Base-by-base conservation (phyloP, 2,888 invertebrate species). In the Pollenia griseotomentosa region DNA sequence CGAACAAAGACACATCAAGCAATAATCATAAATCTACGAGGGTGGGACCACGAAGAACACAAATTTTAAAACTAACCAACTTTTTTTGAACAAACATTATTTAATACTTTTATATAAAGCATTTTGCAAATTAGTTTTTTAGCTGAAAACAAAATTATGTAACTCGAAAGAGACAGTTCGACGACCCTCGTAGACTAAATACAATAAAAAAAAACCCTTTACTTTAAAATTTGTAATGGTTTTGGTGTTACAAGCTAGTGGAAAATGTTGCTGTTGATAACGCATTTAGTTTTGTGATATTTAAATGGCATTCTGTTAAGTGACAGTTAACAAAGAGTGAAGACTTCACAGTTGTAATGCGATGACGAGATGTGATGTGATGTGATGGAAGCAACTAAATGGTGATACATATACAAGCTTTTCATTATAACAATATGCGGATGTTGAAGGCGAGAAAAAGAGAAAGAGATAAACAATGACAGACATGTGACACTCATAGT, bases 281-380 rank as follows among this genome's bases (percentile, higher is more conserved):
- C 73, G 55, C 80, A 87, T 68, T 77, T 84, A 84, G 81, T 81
- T 77, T 61, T 55, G 55, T 86, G 79, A 83, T 78, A 81, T 81
- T 78, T 23, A 81, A 84, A 81, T 87, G 84, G 84, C 87, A 84
- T 78, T 84, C 68, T 73, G 84, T 81, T 84, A 87, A 87, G 81
- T 87, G 87, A 87, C 87, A 87, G 63, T 48, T 74, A 81, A 87
- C 84, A 87, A 78, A 87, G 87, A 87, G 73, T 87, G 87, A 87
- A 84, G 87, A 87, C 87, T 79, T 68, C 16, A 84, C 75, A 83
- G 71, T 73, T 81, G 80, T 73, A 53, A 46, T 16, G 33, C 33
- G 66, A 63, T 80, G 63, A 44, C 46, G 12, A n/a, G 51, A 16
- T 44, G 61, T 12, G 42, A 63, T 61, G 46, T 53, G 23, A 12